These are phyloP conservation scores for Pocota personata DNA, from an alignment of 2,888 invertebrate genomes.

Conservation along the genomic window DNA sequence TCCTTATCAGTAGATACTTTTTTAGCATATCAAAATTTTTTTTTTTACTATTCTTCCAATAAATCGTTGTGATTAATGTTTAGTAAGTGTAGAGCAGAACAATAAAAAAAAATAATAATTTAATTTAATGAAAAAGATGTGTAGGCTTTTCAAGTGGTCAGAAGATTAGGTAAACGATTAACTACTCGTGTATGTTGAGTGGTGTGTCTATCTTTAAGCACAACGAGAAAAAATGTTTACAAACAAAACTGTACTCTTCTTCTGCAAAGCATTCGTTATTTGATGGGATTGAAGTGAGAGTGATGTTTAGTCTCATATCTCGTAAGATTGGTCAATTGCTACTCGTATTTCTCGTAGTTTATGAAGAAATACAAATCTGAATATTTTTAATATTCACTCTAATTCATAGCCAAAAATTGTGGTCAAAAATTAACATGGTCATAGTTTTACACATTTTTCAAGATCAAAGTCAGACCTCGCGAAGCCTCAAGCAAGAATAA, in stretches of 20 bases:
- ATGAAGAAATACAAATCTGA: no score
- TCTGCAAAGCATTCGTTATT: not conserved
- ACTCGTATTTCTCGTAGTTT: no score
- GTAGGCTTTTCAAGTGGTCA: not conserved
- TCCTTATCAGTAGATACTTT: slow-evolving; percentile 24
- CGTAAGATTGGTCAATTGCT: no score
- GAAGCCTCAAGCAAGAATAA: no score
- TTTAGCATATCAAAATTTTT: not conserved
- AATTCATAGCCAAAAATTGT: no score
- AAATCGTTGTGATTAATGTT: slow-evolving; percentile 4
- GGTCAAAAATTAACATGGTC: no score
- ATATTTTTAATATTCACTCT: no score
- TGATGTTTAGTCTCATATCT: no score
- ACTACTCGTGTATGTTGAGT: not conserved
- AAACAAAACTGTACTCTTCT: not conserved
- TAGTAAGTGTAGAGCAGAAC: not conserved
- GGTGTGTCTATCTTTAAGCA: not conserved
- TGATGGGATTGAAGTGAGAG: not conserved
- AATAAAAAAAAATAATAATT: not conserved
- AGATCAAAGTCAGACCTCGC: no score
- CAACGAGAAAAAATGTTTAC: not conserved
- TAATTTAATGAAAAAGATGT: not conserved
- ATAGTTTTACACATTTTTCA: no score
- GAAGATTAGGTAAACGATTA: not conserved
- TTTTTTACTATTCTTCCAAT: not conserved